These are phyloP conservation scores for Actinernus sp. DNA, from an alignment of 92 coral and sea anemone genomes.

Conservation along the genomic window DNA sequence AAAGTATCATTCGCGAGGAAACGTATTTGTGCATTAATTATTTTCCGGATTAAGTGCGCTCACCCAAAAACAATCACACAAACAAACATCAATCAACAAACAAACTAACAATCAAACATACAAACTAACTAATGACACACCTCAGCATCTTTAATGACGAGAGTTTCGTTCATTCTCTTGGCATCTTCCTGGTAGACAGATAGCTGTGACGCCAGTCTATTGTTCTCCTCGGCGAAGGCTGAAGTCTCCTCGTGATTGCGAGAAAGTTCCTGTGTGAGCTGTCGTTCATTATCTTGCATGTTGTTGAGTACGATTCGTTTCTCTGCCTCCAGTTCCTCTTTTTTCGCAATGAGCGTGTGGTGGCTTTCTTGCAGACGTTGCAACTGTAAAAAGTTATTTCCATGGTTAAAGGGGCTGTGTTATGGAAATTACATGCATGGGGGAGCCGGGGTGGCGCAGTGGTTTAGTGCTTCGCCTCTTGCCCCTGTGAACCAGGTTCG, in stretches of 20 bases:
- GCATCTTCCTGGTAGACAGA: slow-evolving; percentile 76
- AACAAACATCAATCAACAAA: too few relatives aligned
- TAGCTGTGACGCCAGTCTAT: slow-evolving; percentile 76
- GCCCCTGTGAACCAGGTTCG: too few relatives aligned
- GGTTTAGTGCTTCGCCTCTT: too few relatives aligned
- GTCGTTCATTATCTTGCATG: slow-evolving; percentile 67
- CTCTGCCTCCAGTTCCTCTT: slow-evolving; percentile 86
- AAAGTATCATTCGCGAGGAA: too few relatives aligned
- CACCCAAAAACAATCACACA: too few relatives aligned
- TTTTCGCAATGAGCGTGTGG: slow-evolving; percentile 79
- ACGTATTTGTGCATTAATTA: too few relatives aligned
- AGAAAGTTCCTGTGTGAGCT: slow-evolving; percentile 65
- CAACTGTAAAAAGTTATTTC: slow-evolving; percentile 70
- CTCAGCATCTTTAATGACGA: slow-evolving; percentile 98
- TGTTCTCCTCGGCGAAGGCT: slow-evolving; percentile 66
- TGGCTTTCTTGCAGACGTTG: slow-evolving; percentile 94
- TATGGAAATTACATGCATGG: too few relatives aligned
- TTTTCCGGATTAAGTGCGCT: too few relatives aligned
- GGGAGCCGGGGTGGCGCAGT: too few relatives aligned
- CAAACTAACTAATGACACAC: too few relatives aligned
- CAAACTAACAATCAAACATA: too few relatives aligned
- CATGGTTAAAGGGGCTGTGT: too few relatives aligned
- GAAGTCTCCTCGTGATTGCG: slow-evolving; percentile 71
- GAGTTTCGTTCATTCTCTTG: slow-evolving; percentile 78
- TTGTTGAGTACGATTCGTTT: slow-evolving; percentile 75